Evolutionary conservation across 2,888 invertebrate genomes (phyloP).

Genomic region (Archaeoteleia sp.): DNA sequence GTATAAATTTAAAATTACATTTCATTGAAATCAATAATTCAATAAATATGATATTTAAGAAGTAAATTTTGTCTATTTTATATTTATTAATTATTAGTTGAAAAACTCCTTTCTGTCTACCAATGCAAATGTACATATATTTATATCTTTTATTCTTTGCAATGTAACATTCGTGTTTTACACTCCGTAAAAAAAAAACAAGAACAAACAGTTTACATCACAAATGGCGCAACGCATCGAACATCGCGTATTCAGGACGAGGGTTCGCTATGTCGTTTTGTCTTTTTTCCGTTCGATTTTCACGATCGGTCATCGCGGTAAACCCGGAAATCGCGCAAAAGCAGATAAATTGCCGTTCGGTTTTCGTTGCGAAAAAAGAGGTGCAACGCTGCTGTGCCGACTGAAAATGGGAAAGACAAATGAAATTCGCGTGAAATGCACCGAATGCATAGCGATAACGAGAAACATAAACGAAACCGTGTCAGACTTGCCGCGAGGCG

Average conservation of each 20-base stretch:
- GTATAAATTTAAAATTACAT: no score
- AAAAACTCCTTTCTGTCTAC: no score
- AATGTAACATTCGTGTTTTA: constrained; percentile 8
- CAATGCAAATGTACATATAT: no score
- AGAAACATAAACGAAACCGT: constrained; percentile 39
- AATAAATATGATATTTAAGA: no score
- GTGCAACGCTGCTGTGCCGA: constrained; percentile 19
- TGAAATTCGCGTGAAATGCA: constrained; percentile 25
- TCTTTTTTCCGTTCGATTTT: constrained; percentile 43
- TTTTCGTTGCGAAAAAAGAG: constrained; percentile 15
- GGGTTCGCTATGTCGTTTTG: constrained; percentile 29
- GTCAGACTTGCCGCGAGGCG: constrained; percentile 15
- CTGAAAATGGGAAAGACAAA: constrained; percentile 36
- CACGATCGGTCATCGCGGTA: constrained; percentile 46
- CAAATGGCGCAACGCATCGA: constrained; percentile 13
- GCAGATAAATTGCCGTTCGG: constrained; percentile 28
- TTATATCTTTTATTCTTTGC: no score
- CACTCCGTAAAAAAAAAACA: neutral
- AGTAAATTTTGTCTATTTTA: no score
- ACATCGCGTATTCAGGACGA: constrained; percentile 24
- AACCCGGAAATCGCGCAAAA: constrained; percentile 29
- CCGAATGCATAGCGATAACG: constrained; percentile 26
- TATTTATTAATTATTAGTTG: no score
- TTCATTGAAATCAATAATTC: no score
- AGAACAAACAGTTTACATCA: constrained; percentile 15